phyloP scores from a whole-genome alignment of 2,797 vertebrate genomes.

The Anniella stebbinsi region DNA sequence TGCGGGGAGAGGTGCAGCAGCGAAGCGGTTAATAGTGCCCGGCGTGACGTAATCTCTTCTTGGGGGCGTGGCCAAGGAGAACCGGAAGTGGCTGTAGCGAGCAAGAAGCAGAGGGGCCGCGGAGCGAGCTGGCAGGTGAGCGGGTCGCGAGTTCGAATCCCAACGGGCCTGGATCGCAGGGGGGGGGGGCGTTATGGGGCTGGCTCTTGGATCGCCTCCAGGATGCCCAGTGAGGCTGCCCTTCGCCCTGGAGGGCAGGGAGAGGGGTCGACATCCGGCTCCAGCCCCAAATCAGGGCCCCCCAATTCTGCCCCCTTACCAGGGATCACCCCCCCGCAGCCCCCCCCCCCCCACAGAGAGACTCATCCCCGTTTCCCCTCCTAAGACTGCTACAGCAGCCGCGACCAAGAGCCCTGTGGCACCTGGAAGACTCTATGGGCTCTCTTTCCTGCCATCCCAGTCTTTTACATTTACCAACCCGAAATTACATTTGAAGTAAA shows the following conservation, averaged over 20 bases:
- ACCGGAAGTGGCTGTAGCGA: constrained; percentile 6
- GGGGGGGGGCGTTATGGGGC: not conserved
- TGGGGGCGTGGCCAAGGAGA: not conserved
- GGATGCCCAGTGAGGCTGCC: too few relatives aligned
- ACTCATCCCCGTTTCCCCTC: not conserved
- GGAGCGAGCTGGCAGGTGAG: not conserved
- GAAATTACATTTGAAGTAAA: too few relatives aligned
- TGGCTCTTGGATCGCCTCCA: not conserved
- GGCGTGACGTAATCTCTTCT: not conserved
- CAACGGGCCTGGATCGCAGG: not conserved
- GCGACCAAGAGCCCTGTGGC: not conserved
- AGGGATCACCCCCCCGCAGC: not conserved
- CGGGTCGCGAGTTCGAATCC: not conserved
- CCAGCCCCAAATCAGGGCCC: not conserved
- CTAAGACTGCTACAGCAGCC: too few relatives aligned
- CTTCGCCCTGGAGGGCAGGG: not conserved
- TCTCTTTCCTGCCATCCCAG: not conserved
- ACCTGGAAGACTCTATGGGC: not conserved
- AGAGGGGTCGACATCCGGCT: too few relatives aligned
- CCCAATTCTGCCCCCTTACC: not conserved
- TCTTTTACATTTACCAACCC: not conserved
- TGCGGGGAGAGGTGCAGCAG: not conserved
- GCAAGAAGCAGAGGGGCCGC: rapidly evolving
- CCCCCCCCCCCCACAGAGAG: too few relatives aligned
- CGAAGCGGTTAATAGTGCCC: not conserved